Conservation (phyloP, 2,113 vertebrate species). For the Odocoileus virginianus region DNA sequence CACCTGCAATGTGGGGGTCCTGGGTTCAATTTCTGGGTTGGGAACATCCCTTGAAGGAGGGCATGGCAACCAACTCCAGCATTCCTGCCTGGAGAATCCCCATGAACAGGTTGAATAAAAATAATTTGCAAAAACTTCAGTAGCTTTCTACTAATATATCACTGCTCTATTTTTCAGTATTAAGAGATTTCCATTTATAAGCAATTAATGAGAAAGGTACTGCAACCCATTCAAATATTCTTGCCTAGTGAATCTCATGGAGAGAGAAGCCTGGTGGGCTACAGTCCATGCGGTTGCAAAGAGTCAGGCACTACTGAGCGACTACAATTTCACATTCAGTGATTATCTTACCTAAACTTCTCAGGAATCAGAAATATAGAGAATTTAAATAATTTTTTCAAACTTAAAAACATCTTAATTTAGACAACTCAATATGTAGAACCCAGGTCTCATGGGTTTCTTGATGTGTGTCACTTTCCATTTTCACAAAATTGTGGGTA, state of each 20-base stretch:
- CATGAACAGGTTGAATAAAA: not conserved
- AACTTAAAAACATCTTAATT: not conserved
- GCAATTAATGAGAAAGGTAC: not conserved
- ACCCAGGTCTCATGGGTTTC: not conserved
- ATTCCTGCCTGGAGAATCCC: not conserved
- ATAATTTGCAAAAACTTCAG: not conserved
- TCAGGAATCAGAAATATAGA: not conserved
- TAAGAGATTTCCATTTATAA: not conserved
- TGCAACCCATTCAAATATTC: not conserved
- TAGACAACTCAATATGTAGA: not conserved
- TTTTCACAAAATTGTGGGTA: not conserved
- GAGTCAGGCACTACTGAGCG: not conserved
- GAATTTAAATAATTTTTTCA: not conserved
- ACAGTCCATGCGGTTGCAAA: not conserved
- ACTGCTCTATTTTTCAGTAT: not conserved
- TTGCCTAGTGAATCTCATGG: not conserved
- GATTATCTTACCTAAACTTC: not conserved
- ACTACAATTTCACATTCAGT: not conserved
- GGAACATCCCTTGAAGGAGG: not conserved
- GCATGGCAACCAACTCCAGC: not conserved
- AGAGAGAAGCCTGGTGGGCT: not conserved
- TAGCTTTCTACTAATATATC: not conserved
- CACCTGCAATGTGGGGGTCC: rapidly evolving
- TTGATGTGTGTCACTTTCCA: not conserved
- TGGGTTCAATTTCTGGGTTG: not conserved